A percentile compares a stretch with the other conserved stretches of the same genome.
Evolutionary conservation across 2,797 vertebrate species (phyloP).

Genomic region (Orestias chungarensis): DNA sequence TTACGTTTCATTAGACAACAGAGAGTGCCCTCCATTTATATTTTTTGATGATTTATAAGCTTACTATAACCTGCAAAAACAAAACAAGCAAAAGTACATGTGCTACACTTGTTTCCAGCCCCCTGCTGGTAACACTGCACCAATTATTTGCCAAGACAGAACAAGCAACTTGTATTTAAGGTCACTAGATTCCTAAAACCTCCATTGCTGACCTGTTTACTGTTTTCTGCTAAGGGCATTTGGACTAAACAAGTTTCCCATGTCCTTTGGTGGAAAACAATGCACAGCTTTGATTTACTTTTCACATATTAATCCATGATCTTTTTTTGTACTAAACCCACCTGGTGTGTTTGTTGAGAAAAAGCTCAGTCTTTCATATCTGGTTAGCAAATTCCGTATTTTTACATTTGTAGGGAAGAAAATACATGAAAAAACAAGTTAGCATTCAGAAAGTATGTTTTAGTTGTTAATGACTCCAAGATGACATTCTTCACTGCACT

Average conservation of each 20-base stretch:
- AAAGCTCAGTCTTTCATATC: background rate
- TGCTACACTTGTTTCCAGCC: background rate
- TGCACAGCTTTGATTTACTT: background rate
- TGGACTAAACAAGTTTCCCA: background rate
- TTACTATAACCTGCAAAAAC: background rate
- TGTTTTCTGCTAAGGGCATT: background rate
- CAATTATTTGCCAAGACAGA: no score
- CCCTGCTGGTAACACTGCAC: background rate
- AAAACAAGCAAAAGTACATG: background rate
- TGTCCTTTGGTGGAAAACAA: background rate
- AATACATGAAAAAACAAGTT: background rate
- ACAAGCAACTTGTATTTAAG: background rate
- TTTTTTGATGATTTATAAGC: background rate
- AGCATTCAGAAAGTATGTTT: background rate
- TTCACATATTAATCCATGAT: background rate
- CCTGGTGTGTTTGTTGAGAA: background rate
- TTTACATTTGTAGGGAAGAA: background rate
- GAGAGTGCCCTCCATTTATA: background rate
- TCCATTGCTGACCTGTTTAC: background rate
- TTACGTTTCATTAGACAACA: background rate
- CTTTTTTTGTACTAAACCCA: no score
- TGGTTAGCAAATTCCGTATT: background rate
- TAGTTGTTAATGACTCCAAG: background rate
- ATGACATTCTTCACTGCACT: background rate
- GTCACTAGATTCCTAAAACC: background rate